Conservation (phyloP, 2,888 invertebrate species). For the Cephus pulcher region DNA sequence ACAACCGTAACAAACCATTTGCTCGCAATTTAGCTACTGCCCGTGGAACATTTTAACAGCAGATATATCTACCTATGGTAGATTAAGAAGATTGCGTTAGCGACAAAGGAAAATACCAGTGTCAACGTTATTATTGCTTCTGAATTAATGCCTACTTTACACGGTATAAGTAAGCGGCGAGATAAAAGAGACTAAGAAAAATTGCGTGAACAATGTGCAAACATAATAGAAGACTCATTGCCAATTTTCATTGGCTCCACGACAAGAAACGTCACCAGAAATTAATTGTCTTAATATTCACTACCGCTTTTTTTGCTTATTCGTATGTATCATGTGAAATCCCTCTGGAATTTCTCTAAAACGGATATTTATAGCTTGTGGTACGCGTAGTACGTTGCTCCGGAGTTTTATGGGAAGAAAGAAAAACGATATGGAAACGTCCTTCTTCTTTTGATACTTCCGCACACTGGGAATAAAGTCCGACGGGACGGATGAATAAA, state of each 20-base stretch:
- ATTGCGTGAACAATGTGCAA: neutral
- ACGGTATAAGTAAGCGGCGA: neutral
- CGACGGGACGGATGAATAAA: neutral
- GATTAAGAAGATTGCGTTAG: neutral
- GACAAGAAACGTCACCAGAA: neutral
- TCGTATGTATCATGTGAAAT: neutral
- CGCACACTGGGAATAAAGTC: neutral
- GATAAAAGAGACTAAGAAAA: neutral
- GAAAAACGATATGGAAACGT: neutral
- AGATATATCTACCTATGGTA: neutral
- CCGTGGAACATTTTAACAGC: neutral
- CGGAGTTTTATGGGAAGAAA: neutral
- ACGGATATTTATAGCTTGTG: neutral
- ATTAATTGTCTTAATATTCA: neutral
- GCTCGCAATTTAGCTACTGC: neutral
- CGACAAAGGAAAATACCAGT: neutral
- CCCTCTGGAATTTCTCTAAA: neutral
- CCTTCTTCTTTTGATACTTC: neutral
- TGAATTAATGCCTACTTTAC: neutral
- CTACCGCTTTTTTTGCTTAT: neutral
- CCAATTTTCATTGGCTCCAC: neutral
- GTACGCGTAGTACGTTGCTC: no score
- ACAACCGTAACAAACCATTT: neutral
- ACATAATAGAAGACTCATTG: neutral
- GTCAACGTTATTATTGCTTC: neutral